These are phyloP conservation scores for Lithosia quadra DNA, from an alignment of 2,888 invertebrate species.

Conservation along the genomic window DNA sequence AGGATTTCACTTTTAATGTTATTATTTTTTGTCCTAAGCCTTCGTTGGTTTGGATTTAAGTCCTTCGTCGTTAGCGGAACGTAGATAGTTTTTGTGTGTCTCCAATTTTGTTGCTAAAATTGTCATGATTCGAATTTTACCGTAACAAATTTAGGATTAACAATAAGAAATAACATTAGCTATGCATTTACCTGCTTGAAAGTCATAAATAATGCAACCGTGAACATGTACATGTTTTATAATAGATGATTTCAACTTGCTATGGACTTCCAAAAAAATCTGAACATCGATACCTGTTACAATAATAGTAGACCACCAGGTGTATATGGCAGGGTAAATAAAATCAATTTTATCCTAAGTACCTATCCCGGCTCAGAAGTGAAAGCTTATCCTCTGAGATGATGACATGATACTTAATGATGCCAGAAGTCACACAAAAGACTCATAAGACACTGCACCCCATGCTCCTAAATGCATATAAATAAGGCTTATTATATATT, in stretches of 20 bases:
- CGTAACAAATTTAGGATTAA: background rate
- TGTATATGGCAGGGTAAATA: no score
- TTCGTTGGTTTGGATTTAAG: conserved; percentile 47
- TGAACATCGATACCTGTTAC: background rate
- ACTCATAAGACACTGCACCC: no score
- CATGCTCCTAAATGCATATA: background rate
- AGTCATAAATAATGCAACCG: no score
- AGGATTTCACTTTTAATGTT: conserved; percentile 86
- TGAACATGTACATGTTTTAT: no score
- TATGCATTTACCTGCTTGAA: background rate
- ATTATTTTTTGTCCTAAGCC: conserved; percentile 73
- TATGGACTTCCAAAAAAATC: background rate
- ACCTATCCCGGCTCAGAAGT: no score
- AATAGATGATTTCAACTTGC: background rate
- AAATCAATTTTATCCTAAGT: no score
- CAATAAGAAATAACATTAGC: background rate
- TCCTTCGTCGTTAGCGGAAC: conserved; percentile 63
- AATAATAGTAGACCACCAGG: background rate
- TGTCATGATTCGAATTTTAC: conserved; percentile 26
- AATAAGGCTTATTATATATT: background rate
- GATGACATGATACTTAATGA: no score
- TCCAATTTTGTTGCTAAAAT: conserved; percentile 44
- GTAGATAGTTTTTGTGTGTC: conserved; percentile 59
- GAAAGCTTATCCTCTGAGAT: no score
- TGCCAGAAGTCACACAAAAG: no score